phyloP scores from a whole-genome alignment of 2,797 vertebrate genomes.

The Ispidina picta region DNA sequence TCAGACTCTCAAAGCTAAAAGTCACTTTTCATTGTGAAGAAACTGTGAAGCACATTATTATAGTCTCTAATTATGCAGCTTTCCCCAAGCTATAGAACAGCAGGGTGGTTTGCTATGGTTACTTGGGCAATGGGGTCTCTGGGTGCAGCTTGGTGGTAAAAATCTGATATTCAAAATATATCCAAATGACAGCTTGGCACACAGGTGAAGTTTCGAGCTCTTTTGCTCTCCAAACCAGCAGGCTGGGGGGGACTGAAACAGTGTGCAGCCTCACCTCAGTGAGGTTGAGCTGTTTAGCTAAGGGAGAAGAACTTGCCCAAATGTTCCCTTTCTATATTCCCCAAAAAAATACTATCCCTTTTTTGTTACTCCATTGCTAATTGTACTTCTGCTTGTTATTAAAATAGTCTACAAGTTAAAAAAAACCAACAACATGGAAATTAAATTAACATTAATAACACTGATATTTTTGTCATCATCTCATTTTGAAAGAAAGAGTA shows the following conservation, averaged over 20 bases:
- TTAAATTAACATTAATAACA: background rate
- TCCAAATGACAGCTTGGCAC: background rate
- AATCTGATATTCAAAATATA: background rate
- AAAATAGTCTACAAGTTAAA: background rate
- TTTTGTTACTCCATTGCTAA: background rate
- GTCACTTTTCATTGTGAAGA: background rate
- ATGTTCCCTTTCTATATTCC: background rate
- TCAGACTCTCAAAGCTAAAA: slow-evolving; percentile 4
- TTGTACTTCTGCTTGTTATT: background rate
- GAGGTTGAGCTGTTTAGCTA: background rate
- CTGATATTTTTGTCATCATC: background rate
- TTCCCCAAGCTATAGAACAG: background rate
- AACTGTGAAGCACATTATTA: background rate
- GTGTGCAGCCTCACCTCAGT: fast-evolving
- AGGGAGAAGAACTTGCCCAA: background rate
- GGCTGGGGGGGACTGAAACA: background rate
- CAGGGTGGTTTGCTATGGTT: background rate
- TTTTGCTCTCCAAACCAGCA: background rate
- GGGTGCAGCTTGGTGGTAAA: background rate
- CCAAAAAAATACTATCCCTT: background rate
- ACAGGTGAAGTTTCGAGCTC: background rate
- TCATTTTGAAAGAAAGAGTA: background rate
- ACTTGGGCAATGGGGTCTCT: background rate
- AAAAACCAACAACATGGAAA: background rate
- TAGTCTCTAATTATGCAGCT: background rate